Percentiles rank a stretch among this genome's conserved stretches.
phyloP scores from a whole-genome alignment of 2,797 vertebrate species.

The Hylomyscus alleni region DNA sequence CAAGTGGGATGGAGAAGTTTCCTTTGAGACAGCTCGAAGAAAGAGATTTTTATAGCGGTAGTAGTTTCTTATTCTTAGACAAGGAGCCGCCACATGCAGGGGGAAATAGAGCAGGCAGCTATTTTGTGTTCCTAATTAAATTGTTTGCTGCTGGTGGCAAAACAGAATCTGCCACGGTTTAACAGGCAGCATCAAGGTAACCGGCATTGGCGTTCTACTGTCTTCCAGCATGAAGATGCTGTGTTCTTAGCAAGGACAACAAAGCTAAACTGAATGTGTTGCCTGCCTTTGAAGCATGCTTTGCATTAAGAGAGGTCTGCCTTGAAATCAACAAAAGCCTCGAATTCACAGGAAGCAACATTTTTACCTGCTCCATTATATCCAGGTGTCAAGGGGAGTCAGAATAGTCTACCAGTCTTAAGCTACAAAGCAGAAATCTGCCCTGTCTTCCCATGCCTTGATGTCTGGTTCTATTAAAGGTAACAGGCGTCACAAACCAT shows the following conservation, averaged over 20 bases:
- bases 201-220: not conserved
- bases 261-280: not conserved
- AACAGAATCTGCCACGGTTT: conserved; percentile 54
- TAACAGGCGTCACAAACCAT: conserved; percentile 53
- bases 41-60: conserved; percentile 56
- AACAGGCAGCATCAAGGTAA: conserved; percentile 63
- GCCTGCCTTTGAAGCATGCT: conserved; percentile 41
- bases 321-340: conserved; percentile 62
- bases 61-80: conserved; percentile 71
- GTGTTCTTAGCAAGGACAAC: not conserved
- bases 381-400: conserved; percentile 47
- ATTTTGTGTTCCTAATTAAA: conserved; percentile 77
- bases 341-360: conserved; percentile 49
- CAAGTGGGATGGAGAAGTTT: conserved; percentile 76
- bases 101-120: conserved; percentile 61
- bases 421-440: conserved; percentile 12
- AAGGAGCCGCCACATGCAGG: conserved; percentile 60
- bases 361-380: conserved; percentile 36
- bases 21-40: conserved; percentile 75
- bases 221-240: conserved; percentile 65
- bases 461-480: conserved; percentile 47
- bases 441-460: not conserved
- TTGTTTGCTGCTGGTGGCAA: conserved; percentile 68
- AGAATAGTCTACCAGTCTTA: conserved; percentile 2
- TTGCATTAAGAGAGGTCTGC: conserved; percentile 36